phyloP scores from a whole-genome alignment of 2,113 vertebrate genomes.

The Zootoca vivipara region DNA sequence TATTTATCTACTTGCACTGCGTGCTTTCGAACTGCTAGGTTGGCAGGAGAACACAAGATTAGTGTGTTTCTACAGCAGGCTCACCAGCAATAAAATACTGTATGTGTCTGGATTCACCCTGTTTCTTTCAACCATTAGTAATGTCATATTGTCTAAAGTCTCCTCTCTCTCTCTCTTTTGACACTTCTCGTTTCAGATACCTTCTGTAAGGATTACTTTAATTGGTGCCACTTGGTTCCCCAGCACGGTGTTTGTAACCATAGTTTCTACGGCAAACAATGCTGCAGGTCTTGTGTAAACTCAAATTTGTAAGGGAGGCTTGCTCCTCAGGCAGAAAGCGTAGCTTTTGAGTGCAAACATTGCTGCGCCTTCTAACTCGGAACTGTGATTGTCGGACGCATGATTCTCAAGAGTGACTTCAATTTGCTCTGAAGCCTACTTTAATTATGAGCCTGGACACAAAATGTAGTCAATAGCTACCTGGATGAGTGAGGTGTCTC shows the following conservation, averaged over 20 bases:
- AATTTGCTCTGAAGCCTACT: neutral
- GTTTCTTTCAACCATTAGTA: neutral
- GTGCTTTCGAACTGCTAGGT: too few species aligned
- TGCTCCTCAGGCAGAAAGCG: fast-evolving
- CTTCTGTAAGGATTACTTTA: constrained; percentile 74
- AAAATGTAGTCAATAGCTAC: neutral
- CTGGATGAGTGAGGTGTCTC: neutral
- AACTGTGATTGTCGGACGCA: neutral
- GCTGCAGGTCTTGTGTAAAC: constrained; percentile 85
- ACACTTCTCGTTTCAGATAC: constrained; percentile 44
- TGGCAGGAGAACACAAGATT: neutral
- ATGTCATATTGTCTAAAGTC: neutral
- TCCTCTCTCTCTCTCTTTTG: fast-evolving
- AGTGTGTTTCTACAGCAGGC: neutral
- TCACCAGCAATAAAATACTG: neutral
- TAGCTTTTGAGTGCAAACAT: neutral
- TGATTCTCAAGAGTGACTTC: neutral
- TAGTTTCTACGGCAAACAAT: constrained; percentile 85
- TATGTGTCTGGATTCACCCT: neutral
- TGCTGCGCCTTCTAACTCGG: neutral
- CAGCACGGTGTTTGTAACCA: constrained; percentile 85
- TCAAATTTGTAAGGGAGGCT: constrained; percentile 77
- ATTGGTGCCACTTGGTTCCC: constrained; percentile 87
- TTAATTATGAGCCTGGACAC: neutral
- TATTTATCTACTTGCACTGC: too few species aligned